Base-by-base conservation (phyloP, 2,797 vertebrate species). In the Liasis olivaceus region DNA sequence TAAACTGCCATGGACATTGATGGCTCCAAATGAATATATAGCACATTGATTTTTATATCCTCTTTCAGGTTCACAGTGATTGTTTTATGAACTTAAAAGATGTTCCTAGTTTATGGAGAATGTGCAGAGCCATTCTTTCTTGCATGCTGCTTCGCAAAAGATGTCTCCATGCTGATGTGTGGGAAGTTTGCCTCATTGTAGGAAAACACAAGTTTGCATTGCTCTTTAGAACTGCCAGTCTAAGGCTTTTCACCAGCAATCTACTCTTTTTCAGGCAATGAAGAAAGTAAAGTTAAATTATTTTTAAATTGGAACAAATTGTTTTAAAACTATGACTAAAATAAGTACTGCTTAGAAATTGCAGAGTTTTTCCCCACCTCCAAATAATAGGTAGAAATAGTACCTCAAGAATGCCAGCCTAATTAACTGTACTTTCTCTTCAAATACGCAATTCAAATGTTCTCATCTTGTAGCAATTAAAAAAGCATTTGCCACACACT, bases 401-500 rank as follows among this genome's bases (percentile, higher is more conserved):
- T 95, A 95, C 91, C 93, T 85, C 94, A 96, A 96, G 95, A 94
- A 96, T 95, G 94, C 93, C 6, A 2, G 59, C 88, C 91, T 97
- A 97, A 97, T 97, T 97, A 96, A 96, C 96, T 96, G 96, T 96
- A 94, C 94, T 97, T 97, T 97, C 95, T 95, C 94, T 94, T 95
- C 95, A 96, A 97, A 96, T 60, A 94, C 93, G 94, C 96, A 95
- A 93, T 96, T 96, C 95, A 94, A 96, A 96, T 97, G 96, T 96
- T 97, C 94, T 88, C 93, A 84, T 96, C 95, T 97, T 3, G 0
- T 94, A 93, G 96, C 96, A 97, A 97, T 97, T 97, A 97, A 97
- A 95, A 95, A 96, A 96, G 94, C 96, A 96, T 96, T 97, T 97
- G 95, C 96, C 93, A 95, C 0, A 92, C 94, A 94, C 31, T 95